Evolutionary conservation across 2,113 vertebrate species (phyloP), one percentile per base, ranked within the genome.

Genomic region (Smithornis capensis): DNA sequence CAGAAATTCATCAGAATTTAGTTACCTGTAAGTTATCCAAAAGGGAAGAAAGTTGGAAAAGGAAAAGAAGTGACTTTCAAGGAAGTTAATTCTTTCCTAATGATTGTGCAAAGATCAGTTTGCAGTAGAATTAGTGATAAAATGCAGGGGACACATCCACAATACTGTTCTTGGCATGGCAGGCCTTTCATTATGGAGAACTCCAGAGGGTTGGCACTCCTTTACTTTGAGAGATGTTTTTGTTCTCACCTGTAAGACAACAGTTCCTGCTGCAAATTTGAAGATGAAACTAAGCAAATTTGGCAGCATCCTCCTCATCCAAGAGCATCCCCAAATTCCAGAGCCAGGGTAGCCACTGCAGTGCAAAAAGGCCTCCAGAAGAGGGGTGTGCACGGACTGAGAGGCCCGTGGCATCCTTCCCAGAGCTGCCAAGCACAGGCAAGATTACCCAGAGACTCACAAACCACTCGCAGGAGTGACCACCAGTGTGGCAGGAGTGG

Each of bases 371-470:
- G 10, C 6, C n/a, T 68, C 49, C 33, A 38, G 12, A 37, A n/a
- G 37, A 44, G 19, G 18, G 22, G 10, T 4, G 16, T 8, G 9
- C 4, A 38, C 1, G 4, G n/a, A 2, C 4, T 3, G 2, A 27
- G 42, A 52, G 49, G n/a, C 44, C 35, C 14, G 2, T 1, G 21
- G 62, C 40, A 69, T 35, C 47, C 44, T 15, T 12, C 44, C 42
- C 70, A 77, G 75, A 7, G 14, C 42, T 73, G 21, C 85, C 2
- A 1, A 77, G 18, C 47, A 35, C 71, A 64, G 82, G 8, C 80
- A 57, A 56, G 62, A 53, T 52, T 83, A 85, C 71, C 73, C 90
- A 67, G 25, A 79, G 63, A 63, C 47, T 94, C 23, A 44, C 56
- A 60, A 40, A 29, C n/a, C n/a, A n/a, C n/a, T n/a, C n/a, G n/a